These are phyloP conservation scores for Pseudochirops corinnae DNA, from an alignment of 2,797 vertebrate genomes.

Conservation along the genomic window DNA sequence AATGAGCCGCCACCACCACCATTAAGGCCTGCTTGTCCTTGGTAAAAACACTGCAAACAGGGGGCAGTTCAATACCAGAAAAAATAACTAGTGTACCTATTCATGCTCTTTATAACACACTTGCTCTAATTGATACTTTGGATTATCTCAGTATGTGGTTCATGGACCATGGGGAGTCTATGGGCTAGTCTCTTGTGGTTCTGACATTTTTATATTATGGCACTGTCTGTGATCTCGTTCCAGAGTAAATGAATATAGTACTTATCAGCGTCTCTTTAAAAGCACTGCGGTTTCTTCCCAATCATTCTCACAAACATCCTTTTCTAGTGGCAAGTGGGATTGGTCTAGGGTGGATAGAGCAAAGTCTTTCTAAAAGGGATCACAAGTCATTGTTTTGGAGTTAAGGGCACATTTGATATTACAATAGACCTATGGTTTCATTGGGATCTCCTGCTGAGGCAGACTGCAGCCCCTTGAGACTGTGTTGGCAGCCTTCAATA, in stretches of 20 bases:
- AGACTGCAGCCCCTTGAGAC: neutral
- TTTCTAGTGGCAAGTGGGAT: neutral
- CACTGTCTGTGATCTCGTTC: neutral
- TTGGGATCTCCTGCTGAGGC: neutral
- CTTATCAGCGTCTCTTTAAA: neutral
- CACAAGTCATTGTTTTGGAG: neutral
- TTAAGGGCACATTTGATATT: neutral
- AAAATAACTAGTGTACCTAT: neutral
- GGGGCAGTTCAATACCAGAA: neutral
- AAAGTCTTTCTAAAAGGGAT: neutral
- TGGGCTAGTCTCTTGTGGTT: neutral
- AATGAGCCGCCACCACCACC: neutral
- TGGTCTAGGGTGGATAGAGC: neutral
- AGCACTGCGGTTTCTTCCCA: neutral
- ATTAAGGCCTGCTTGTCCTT: neutral
- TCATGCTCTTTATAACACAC: neutral
- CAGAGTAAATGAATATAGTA: neutral
- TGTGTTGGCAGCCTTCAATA: neutral
- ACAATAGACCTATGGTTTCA: neutral
- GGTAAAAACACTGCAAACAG: conserved; percentile 48
- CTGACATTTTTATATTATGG: neutral
- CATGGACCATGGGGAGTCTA: neutral
- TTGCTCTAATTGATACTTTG: conserved; percentile 10
- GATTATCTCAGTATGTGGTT: neutral
- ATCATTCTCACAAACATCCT: neutral